Base-by-base conservation (phyloP, 2,113 vertebrate species). In the Grantiella picta region DNA sequence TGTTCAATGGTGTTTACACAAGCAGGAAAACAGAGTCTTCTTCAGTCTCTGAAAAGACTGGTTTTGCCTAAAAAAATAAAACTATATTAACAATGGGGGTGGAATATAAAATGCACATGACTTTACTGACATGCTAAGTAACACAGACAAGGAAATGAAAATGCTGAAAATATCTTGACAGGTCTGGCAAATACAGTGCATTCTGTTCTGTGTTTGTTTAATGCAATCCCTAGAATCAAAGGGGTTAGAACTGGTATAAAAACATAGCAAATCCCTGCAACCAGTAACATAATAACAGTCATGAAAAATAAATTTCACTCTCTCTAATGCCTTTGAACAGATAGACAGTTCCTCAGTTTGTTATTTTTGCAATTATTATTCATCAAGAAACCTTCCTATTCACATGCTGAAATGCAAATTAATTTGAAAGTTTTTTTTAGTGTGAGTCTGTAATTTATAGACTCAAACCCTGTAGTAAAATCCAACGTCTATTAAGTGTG, bases 141-240 rank as follows among this genome's bases (percentile, higher is more conserved):
- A 57, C 1, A 7, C 50, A 86, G 77, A 75, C 36, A 91, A 90
- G 69, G 77, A 92, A 95, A 90, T 89, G 60, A 91, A 94, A 97
- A 94, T 36, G 44, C 69, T 86, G 89, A 91, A 97, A 96, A 84
- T 89, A 92, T 81, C 65, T 70, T 84, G 89, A 86, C 73, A 90
- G 60, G 38, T 75, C 72, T 92, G 94, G 77, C 83, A 91, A 93
- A 81, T 52, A 79, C 56, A 59, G 45, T 69, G 45, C 82, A 72
- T 88, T 93, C 92, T 94, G 92, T 49, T 92, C 65, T 76, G 61
- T 92, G 87, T 92, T 96, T 94, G 56, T 91, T 89, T 94, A 96
- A 94, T 91, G 90, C 65, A 95, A 92, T 78, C 82, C 65, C 78
- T 89, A 69, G 82, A 86, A 94, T 95, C 89, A 96, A 82, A 94